Base-by-base conservation (phyloP, 2,888 invertebrate genomes). In the Hypena proboscidalis region DNA sequence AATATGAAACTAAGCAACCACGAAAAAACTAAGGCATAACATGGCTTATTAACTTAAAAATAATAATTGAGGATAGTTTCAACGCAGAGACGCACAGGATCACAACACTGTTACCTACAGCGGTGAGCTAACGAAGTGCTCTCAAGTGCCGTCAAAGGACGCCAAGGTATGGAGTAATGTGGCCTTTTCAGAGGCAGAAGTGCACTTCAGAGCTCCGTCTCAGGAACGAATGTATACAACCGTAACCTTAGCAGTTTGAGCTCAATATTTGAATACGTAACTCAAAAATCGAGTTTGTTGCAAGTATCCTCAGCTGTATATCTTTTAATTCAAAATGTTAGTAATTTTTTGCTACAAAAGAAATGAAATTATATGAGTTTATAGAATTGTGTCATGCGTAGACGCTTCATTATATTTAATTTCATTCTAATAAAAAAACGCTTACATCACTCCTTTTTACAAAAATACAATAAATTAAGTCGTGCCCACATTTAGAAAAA, bases 81-180 rank as follows among this genome's bases (percentile, higher is more conserved):
- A 38, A 50, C 34, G 34, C 45, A 39, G 64, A 60, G 62, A 60
- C 79, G 72, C 79, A 75, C 73, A 69, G 71, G 77, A 79, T 78
- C 77, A 79, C 77, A 78, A 74, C 67, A 65, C 66, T 48, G 69
- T 67, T 61, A 68, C 67, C 60, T 61, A 67, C 66, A 64, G 68
- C 64, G 58, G 59, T 37, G 67, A 67, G 66, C 71, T 80, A 81
- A 81, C 78, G 80, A 81, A 81, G 80, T 63, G 69, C 68, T 59
- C 74, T 77, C 59, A 37, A 68, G 56, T 47, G 56, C 54, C 51
- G 51, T 70, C 70, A 74, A 77, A 76, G 78, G 74, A 70, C 59
- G 66, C 56, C 51, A 64, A 64, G 62, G 43, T 51, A 56, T 45
- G 51, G 48, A 52, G 68, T 70, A 74, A 74, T 70, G 63, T 63